Evolutionary conservation across 2,797 vertebrate species (phyloP).

Genomic region (Typhlichthys subterraneus): DNA sequence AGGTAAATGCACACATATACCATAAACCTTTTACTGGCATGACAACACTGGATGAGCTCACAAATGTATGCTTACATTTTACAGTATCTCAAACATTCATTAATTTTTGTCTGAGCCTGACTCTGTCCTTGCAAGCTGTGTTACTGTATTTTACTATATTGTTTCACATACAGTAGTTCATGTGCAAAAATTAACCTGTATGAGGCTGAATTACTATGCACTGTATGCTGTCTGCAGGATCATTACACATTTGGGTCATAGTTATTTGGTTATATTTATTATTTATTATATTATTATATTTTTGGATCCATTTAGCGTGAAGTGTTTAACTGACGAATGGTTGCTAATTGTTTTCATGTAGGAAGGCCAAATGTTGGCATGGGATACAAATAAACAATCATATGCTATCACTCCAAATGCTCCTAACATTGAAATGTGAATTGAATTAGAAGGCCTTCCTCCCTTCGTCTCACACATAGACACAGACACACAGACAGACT

Average conservation of each 20-base stretch:
- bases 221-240: neutral
- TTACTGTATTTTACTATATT: neutral
- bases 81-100: too few species aligned
- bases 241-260: neutral
- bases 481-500: neutral
- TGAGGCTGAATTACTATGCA: neutral
- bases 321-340: conserved; percentile 15
- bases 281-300: neutral
- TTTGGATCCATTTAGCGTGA: conserved; percentile 24
- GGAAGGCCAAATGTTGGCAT: conserved; percentile 36
- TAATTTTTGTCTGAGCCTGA: too few species aligned
- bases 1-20: too few species aligned
- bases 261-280: neutral
- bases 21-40: too few species aligned
- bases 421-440: conserved; percentile 60
- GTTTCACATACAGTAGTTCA: neutral
- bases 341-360: neutral
- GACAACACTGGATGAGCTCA: too few species aligned
- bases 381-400: conserved; percentile 32
- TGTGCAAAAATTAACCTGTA: neutral
- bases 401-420: conserved; percentile 49
- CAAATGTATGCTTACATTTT: too few species aligned
- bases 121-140: too few species aligned
- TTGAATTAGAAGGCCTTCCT: conserved; percentile 43
- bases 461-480: conserved; percentile 12